These are phyloP conservation scores for Pelecanus crispus DNA, from an alignment of 2,113 vertebrate genomes.

Conservation along the genomic window DNA sequence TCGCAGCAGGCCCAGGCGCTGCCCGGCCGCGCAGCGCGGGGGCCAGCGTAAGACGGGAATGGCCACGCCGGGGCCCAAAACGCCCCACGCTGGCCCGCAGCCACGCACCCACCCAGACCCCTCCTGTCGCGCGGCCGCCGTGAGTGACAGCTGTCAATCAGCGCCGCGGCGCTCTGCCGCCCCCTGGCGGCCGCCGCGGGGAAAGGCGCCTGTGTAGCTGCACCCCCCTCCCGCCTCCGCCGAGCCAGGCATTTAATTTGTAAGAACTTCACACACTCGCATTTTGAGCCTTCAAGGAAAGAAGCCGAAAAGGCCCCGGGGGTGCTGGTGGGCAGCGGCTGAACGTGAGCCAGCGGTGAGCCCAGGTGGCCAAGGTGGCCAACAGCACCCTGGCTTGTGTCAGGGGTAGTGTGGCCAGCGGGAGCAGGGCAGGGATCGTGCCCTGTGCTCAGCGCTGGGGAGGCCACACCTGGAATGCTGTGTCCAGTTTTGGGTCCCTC, in stretches of 20 bases:
- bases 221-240: background rate
- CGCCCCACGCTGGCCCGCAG: fast-evolving
- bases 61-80: fast-evolving
- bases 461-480: too few relatives aligned
- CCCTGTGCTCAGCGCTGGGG: too few relatives aligned
- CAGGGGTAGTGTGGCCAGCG: too few relatives aligned
- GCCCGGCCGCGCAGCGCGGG: fast-evolving
- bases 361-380: too few relatives aligned
- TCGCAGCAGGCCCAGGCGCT: fast-evolving
- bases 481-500: too few relatives aligned
- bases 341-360: too few relatives aligned
- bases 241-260: background rate
- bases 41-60: fast-evolving
- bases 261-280: fast-evolving
- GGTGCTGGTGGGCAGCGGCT: too few relatives aligned
- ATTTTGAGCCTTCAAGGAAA: fast-evolving
- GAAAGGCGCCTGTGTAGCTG: background rate
- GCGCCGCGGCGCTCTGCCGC: background rate
- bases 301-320: too few relatives aligned
- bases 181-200: background rate
- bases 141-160: background rate
- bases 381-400: too few relatives aligned
- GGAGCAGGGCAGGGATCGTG: too few relatives aligned
- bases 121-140: fast-evolving
- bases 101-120: fast-evolving